Conservation (phyloP, 2,113 vertebrate species). For the Chloroceryle aenea region DNA sequence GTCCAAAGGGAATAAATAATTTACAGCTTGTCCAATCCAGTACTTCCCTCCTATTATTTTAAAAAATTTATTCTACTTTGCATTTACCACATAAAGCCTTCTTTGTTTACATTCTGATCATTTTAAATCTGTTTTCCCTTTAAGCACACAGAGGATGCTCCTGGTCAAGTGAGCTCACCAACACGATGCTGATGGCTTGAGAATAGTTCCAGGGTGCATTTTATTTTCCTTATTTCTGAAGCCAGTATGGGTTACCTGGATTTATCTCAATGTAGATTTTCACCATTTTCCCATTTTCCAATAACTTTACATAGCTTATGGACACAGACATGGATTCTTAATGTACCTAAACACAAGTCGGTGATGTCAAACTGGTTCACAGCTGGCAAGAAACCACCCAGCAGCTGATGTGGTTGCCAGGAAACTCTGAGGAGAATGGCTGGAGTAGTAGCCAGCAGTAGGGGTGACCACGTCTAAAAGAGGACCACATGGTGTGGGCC, state of each 20-base stretch:
- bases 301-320: neutral
- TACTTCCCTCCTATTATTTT: conserved; percentile 69
- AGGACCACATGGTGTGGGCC: fast-evolving
- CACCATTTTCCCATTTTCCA: neutral
- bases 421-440: neutral
- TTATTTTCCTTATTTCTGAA: neutral
- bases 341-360: neutral
- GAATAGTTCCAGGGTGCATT: neutral
- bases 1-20: conserved; percentile 77
- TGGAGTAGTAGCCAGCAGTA: neutral
- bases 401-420: neutral
- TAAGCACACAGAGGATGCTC: neutral
- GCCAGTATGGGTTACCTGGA: neutral
- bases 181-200: neutral
- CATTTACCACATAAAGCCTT: conserved; percentile 24
- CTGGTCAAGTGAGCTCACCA: neutral
- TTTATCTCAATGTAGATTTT: neutral
- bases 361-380: neutral
- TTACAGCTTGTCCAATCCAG: conserved; percentile 69
- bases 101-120: conserved; percentile 28
- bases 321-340: neutral
- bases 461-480: neutral
- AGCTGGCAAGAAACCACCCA: neutral
- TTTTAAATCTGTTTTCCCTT: neutral
- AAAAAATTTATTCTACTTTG: conserved; percentile 51